A percentile compares a stretch with the other conserved stretches of the same genome.
phyloP scores from a whole-genome alignment of 1,140 invertebrate genomes.

The Armadillidium nasatum region DNA sequence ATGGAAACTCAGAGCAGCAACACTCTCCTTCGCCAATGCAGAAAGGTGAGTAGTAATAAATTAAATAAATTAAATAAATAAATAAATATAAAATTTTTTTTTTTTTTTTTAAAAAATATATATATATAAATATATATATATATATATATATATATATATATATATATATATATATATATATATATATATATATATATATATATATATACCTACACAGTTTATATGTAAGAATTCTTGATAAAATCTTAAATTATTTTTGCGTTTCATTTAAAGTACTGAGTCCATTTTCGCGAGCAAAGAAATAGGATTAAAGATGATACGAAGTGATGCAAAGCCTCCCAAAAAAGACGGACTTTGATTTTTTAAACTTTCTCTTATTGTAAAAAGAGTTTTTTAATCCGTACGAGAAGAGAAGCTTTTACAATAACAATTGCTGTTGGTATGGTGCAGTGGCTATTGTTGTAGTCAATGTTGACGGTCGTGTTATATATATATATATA shows the following conservation, averaged over 20 bases:
- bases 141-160: slow-evolving; percentile 11
- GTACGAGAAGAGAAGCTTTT: no score
- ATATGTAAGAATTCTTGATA: neutral
- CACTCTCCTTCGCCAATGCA: neutral
- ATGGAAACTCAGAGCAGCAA: slow-evolving; percentile 2
- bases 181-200: neutral
- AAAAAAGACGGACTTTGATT: no score
- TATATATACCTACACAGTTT: neutral
- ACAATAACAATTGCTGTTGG: no score
- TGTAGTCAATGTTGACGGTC: no score
- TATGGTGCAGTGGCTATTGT: no score
- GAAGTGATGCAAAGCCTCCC: no score
- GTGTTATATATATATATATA: neutral
- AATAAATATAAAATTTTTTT: neutral
- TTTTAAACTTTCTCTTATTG: no score
- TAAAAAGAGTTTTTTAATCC: no score
- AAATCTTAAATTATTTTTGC: neutral
- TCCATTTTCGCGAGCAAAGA: no score
- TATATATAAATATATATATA: slow-evolving; percentile 11
- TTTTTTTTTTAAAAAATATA: slow-evolving; percentile 4
- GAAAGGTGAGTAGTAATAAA: neutral
- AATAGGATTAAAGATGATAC: no score
- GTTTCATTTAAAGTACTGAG: no score
- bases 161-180: neutral
- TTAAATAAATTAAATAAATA: neutral